phyloP scores from a whole-genome alignment of 2,797 vertebrate genomes.

The Cryptoprocta ferox region DNA sequence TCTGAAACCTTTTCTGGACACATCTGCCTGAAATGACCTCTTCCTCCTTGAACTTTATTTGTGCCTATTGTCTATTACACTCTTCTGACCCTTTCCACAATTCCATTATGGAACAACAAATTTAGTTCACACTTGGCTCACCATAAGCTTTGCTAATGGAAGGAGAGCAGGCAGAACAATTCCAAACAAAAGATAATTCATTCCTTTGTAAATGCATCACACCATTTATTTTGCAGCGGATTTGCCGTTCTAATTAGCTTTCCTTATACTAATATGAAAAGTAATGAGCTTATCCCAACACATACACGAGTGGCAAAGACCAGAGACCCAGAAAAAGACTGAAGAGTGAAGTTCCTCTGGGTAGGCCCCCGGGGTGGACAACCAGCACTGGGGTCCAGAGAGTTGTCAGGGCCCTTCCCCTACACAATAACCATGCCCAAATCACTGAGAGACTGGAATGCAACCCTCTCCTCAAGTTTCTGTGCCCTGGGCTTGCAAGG shows the following conservation, averaged over 20 bases:
- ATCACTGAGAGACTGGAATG: background rate
- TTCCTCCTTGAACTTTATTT: background rate
- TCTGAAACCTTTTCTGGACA: background rate
- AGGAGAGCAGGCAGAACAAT: background rate
- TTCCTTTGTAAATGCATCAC: background rate
- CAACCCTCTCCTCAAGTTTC: background rate
- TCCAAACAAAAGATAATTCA: background rate
- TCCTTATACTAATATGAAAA: conserved; percentile 25
- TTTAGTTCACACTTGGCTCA: background rate
- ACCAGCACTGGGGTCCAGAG: background rate
- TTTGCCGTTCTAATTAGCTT: conserved; percentile 33
- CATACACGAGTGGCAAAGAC: background rate
- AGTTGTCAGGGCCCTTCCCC: too few species aligned
- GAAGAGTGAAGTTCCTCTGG: background rate
- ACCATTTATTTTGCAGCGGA: background rate
- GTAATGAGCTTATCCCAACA: background rate
- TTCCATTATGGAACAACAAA: background rate
- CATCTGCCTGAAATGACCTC: background rate
- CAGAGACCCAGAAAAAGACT: background rate
- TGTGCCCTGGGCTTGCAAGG: background rate
- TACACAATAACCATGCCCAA: background rate
- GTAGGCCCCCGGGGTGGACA: too few species aligned
- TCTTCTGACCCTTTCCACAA: background rate
- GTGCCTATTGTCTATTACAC: background rate
- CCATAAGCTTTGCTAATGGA: background rate